These are phyloP conservation scores for Hydrocynus forskahlii DNA, from an alignment of 2,797 vertebrate species.

Conservation along the genomic window DNA sequence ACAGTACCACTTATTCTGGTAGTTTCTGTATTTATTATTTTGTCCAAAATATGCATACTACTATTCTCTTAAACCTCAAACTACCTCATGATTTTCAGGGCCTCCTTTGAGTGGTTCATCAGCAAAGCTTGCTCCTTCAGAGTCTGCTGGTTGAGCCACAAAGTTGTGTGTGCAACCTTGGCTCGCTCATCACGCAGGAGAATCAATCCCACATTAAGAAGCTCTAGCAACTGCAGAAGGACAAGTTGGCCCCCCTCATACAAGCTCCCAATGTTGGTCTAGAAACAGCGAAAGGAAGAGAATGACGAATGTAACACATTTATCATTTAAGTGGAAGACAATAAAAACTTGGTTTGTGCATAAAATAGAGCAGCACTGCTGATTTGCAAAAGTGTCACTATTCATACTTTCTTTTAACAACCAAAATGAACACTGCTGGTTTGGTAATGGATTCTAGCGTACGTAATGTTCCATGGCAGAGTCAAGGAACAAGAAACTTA, in stretches of 20 bases:
- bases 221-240: conserved; percentile 80
- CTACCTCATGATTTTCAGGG: conserved; percentile 79
- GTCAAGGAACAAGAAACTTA: background rate
- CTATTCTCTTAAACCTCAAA: background rate
- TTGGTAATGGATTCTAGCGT: background rate
- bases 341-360: background rate
- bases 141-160: conserved; percentile 58
- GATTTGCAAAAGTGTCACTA: background rate
- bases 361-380: background rate
- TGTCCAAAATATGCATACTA: background rate
- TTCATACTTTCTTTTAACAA: background rate
- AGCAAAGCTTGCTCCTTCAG: conserved; percentile 68
- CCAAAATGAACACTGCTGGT: background rate
- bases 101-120: conserved; percentile 66
- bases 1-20: background rate
- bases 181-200: conserved; percentile 73
- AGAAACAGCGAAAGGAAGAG: conserved; percentile 40
- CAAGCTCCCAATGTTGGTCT: conserved; percentile 80
- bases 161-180: conserved; percentile 48
- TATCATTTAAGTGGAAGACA: background rate
- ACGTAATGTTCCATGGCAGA: too few species aligned
- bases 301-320: background rate
- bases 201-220: conserved; percentile 82
- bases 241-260: conserved; percentile 85
- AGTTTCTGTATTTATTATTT: background rate